phyloP scores from a whole-genome alignment of 2,113 vertebrate species.

The cattle (Bos taurus) region DNA sequence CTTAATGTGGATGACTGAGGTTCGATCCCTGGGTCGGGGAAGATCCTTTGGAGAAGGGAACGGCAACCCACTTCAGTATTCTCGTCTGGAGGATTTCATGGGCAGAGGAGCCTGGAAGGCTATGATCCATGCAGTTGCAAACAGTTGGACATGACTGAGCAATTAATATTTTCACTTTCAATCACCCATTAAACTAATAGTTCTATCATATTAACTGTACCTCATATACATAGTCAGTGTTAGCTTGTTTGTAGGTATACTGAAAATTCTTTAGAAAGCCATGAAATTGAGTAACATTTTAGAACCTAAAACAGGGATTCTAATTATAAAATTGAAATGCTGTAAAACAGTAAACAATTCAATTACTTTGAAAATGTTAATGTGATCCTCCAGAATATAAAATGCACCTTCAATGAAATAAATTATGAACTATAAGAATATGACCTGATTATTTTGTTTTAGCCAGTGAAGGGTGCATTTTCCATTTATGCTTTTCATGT shows the following conservation, averaged over 20 bases:
- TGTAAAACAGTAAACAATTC: constrained; percentile 42
- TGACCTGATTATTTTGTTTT: background rate
- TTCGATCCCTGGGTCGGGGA: background rate
- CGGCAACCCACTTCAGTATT: background rate
- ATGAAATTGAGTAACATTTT: background rate
- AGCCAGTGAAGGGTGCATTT: background rate
- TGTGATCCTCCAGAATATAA: background rate
- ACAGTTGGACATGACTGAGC: background rate
- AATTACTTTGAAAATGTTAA: constrained; percentile 18
- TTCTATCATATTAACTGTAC: background rate
- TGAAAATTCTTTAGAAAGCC: background rate
- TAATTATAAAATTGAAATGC: background rate
- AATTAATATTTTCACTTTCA: background rate
- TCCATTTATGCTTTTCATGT: background rate
- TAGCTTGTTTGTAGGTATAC: background rate
- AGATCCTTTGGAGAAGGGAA: background rate
- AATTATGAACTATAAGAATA: background rate
- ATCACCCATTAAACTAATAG: background rate
- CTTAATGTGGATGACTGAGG: background rate
- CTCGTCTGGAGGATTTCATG: background rate
- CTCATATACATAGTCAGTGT: background rate
- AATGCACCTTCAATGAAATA: background rate
- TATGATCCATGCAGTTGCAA: background rate
- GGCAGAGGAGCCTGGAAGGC: background rate
- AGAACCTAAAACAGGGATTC: background rate